Conservation (phyloP, 1,140 invertebrate genomes). For the Cydia amplana region DNA sequence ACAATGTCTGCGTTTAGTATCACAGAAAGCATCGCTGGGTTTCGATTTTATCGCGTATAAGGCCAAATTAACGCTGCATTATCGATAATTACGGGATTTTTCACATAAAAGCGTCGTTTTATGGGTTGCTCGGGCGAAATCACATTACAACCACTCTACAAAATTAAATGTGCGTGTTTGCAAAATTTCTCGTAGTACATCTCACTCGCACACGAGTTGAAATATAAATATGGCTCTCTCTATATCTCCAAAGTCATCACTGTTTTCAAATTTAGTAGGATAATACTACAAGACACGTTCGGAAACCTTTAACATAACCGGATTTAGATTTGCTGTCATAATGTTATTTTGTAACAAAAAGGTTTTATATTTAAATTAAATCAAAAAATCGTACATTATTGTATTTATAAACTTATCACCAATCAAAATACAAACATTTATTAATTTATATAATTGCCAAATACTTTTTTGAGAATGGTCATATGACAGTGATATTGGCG, state of each 20-base stretch:
- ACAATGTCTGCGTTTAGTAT: conserved; percentile 27
- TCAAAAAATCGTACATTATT: not conserved
- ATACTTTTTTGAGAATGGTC: not conserved
- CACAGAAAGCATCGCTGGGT: conserved; percentile 27
- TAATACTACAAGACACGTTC: conserved; percentile 42
- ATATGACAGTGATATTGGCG: conserved; percentile 44
- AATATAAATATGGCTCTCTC: conserved; percentile 17
- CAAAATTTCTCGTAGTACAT: conserved; percentile 36
- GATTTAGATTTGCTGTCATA: conserved; percentile 1
- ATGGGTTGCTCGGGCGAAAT: conserved; percentile 58
- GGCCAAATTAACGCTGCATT: conserved; percentile 60
- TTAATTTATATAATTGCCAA: conserved; percentile 9
- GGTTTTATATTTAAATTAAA: conserved; percentile 1
- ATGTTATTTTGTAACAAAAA: not conserved
- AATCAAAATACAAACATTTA: not conserved
- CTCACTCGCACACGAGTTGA: conserved; percentile 34
- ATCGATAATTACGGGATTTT: conserved; percentile 61
- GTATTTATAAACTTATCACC: not conserved
- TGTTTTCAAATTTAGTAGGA: conserved; percentile 38
- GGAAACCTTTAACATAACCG: conserved; percentile 33
- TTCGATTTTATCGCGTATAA: conserved; percentile 30
- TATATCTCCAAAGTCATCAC: conserved; percentile 6
- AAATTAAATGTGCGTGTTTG: conserved; percentile 34
- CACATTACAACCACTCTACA: conserved; percentile 50
- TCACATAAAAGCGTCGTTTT: conserved; percentile 65